phyloP scores from a whole-genome alignment of 2,888 invertebrate species.

The Tiliacea citrago region DNA sequence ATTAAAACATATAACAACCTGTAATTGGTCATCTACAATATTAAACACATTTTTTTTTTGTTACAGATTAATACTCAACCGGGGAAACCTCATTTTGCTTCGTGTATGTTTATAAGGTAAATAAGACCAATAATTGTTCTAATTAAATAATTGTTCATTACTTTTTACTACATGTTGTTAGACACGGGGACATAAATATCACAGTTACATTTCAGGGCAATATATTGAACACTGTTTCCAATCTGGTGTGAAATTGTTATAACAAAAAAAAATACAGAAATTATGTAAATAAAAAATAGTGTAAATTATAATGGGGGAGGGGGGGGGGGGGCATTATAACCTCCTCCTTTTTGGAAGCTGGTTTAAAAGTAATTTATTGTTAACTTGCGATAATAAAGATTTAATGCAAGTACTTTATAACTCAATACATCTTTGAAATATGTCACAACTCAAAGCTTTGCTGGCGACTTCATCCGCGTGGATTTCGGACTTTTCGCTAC shows the following conservation, averaged over 20 bases:
- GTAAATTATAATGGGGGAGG: too few relatives aligned
- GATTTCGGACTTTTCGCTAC: too few relatives aligned
- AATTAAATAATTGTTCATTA: background rate
- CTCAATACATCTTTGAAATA: too few relatives aligned
- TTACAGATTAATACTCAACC: slow-evolving; percentile 68
- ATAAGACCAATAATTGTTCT: background rate
- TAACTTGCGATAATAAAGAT: background rate
- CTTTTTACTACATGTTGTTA: too few relatives aligned
- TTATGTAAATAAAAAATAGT: too few relatives aligned
- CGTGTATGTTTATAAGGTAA: slow-evolving; percentile 74
- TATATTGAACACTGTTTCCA: background rate
- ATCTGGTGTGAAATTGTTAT: background rate
- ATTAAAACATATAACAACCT: too few relatives aligned
- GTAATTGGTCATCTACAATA: background rate
- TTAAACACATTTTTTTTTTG: slow-evolving; percentile 50
- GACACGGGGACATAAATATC: too few relatives aligned
- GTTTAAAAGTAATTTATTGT: background rate
- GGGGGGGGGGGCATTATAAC: too few relatives aligned
- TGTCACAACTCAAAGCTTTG: too few relatives aligned
- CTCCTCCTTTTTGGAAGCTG: too few relatives aligned
- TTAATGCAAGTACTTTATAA: background rate
- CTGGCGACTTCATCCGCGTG: too few relatives aligned
- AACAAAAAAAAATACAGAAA: background rate
- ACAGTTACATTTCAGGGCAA: too few relatives aligned
- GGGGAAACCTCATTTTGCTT: slow-evolving; percentile 53